Evolutionary conservation across 2,797 vertebrate genomes (phyloP).

Genomic region (Amniataba percoides): DNA sequence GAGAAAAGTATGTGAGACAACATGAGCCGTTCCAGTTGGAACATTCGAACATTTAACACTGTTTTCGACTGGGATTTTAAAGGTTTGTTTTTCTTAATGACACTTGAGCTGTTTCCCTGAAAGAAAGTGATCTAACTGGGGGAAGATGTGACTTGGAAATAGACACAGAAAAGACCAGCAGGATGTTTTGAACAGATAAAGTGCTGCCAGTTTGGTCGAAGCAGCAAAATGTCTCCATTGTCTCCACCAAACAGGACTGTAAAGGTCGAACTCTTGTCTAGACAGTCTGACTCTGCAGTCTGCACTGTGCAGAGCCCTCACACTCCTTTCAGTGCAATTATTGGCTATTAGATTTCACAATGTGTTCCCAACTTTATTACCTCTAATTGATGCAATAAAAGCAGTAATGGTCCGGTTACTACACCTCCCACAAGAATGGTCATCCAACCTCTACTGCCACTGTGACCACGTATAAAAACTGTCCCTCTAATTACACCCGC

Average conservation of each 20-base stretch:
- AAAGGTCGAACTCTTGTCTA: constrained; percentile 25
- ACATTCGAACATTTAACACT: constrained; percentile 55
- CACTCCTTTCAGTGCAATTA: constrained; percentile 42
- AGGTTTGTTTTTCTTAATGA: constrained; percentile 37
- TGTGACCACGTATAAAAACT: constrained; percentile 9
- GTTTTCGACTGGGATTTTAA: constrained; percentile 56
- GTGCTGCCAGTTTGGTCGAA: constrained; percentile 36
- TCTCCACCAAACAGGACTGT: constrained; percentile 35
- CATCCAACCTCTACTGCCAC: constrained; percentile 8
- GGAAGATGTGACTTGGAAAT: constrained; percentile 65
- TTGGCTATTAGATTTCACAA: constrained; percentile 51
- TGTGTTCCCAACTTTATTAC: constrained; percentile 28
- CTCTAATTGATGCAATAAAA: constrained; percentile 55
- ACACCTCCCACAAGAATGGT: constrained; percentile 6
- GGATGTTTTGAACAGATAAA: constrained; percentile 69
- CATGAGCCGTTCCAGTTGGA: constrained; percentile 41
- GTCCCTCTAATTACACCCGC: background rate
- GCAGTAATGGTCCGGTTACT: constrained; percentile 21
- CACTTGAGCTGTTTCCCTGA: constrained; percentile 45
- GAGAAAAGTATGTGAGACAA: constrained; percentile 36
- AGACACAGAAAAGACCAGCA: constrained; percentile 32
- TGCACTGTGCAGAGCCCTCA: constrained; percentile 44
- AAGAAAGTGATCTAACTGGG: constrained; percentile 59
- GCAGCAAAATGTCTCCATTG: constrained; percentile 20
- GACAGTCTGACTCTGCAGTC: constrained; percentile 33